Percentiles rank a stretch among this genome's conserved stretches.
These are phyloP conservation scores for Haliaeetus leucogaster DNA, from an alignment of 2,113 vertebrate genomes.

Conservation along the genomic window DNA sequence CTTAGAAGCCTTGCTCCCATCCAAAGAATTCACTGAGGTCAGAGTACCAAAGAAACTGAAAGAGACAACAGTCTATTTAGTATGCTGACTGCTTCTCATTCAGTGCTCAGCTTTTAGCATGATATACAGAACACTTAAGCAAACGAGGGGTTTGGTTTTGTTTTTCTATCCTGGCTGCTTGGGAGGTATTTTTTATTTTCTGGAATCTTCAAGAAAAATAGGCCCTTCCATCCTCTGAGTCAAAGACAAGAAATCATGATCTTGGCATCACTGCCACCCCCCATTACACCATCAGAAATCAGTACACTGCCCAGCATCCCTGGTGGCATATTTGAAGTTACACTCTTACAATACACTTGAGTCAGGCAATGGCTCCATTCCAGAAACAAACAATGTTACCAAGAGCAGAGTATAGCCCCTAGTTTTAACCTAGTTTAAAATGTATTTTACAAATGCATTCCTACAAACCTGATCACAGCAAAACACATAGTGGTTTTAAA, in stretches of 20 bases:
- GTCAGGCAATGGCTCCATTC: background rate
- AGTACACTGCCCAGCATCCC: background rate
- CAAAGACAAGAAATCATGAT: background rate
- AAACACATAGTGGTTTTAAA: background rate
- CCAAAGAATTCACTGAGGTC: background rate
- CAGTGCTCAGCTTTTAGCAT: background rate
- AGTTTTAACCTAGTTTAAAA: conserved; percentile 10
- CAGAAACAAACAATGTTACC: background rate
- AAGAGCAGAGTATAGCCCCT: background rate
- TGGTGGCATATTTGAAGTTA: background rate
- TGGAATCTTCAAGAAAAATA: background rate
- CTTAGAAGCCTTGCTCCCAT: background rate
- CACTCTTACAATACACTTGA: background rate
- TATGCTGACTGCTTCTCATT: background rate
- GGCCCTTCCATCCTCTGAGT: background rate
- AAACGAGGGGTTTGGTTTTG: background rate
- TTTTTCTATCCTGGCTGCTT: background rate
- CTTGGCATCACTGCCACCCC: background rate
- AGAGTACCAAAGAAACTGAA: background rate
- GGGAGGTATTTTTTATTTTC: background rate
- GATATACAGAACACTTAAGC: background rate
- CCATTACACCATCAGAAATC: background rate
- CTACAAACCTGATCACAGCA: background rate
- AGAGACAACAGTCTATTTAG: background rate
- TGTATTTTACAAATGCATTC: background rate